Conservation (phyloP, 2,888 invertebrate genomes). For the Leucozona laternaria region DNA sequence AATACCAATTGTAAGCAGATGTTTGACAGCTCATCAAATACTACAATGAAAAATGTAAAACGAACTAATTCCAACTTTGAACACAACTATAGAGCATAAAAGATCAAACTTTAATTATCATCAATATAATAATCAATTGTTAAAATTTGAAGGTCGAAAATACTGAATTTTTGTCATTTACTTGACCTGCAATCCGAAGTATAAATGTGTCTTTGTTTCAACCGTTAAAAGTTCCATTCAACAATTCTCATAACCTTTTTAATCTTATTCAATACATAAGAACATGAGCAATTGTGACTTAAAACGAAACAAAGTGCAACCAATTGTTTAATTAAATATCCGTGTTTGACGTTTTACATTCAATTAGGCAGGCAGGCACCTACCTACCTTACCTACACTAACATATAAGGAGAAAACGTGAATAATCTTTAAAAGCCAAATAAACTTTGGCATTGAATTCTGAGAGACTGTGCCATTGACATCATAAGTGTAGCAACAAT, state of each 20-base stretch:
- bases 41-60: too few relatives aligned
- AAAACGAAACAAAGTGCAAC: conserved; percentile 4
- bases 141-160: too few relatives aligned
- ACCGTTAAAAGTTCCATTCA: neutral
- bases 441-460: conserved; percentile 28
- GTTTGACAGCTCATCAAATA: too few relatives aligned
- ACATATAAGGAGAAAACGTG: neutral
- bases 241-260: neutral
- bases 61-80: too few relatives aligned
- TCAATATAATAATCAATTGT: too few relatives aligned
- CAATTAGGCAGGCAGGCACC: neutral
- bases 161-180: neutral
- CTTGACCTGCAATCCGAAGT: neutral
- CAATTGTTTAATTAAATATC: conserved; percentile 9
- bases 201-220: neutral
- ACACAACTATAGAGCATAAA: too few relatives aligned
- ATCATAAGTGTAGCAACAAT: conserved; percentile 29
- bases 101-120: too few relatives aligned
- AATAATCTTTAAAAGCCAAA: conserved; percentile 8
- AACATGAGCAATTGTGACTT: neutral
- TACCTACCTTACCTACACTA: neutral
- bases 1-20: too few relatives aligned
- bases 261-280: neutral
- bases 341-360: conserved; percentile 1
- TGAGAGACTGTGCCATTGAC: conserved; percentile 34